Evolutionary conservation across 1,140 invertebrate genomes (phyloP).

Genomic region (Potamilus streckersoni): DNA sequence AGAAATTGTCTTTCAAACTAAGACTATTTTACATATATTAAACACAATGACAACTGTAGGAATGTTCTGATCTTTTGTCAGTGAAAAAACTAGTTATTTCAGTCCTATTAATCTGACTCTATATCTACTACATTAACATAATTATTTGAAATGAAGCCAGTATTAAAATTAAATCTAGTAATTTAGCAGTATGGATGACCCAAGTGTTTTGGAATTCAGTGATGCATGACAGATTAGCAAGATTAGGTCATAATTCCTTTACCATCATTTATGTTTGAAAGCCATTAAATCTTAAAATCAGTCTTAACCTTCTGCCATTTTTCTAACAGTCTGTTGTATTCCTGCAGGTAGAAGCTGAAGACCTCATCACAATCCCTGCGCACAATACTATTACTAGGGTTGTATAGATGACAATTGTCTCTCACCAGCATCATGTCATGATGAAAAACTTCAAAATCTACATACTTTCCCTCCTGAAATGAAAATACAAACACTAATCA

Average conservation of each 20-base stretch:
- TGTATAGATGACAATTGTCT: slow-evolving; percentile 66
- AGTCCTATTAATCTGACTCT: too few relatives aligned
- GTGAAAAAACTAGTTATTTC: too few relatives aligned
- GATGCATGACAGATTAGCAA: not conserved
- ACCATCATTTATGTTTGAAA: not conserved
- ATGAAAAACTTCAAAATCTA: slow-evolving; percentile 63
- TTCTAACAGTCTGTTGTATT: slow-evolving; percentile 60
- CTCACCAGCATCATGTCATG: slow-evolving; percentile 64
- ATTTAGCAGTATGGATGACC: not conserved
- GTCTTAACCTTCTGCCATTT: slow-evolving; percentile 53
- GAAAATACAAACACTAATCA: not conserved
- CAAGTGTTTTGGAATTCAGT: not conserved
- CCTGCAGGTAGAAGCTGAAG: slow-evolving; percentile 60
- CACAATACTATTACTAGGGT: slow-evolving; percentile 61
- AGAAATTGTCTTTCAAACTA: too few relatives aligned
- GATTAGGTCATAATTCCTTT: not conserved
- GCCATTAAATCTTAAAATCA: not conserved
- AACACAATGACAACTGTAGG: too few relatives aligned
- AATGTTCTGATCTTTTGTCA: too few relatives aligned
- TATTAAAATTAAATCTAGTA: not conserved
- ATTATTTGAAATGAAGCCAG: not conserved
- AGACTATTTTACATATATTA: too few relatives aligned
- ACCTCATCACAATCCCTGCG: slow-evolving; percentile 66
- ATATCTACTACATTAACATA: not conserved
- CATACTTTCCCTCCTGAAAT: slow-evolving; percentile 53